phyloP scores from a whole-genome alignment of 2,113 vertebrate species.

The Tenebrosternarchus preto region DNA sequence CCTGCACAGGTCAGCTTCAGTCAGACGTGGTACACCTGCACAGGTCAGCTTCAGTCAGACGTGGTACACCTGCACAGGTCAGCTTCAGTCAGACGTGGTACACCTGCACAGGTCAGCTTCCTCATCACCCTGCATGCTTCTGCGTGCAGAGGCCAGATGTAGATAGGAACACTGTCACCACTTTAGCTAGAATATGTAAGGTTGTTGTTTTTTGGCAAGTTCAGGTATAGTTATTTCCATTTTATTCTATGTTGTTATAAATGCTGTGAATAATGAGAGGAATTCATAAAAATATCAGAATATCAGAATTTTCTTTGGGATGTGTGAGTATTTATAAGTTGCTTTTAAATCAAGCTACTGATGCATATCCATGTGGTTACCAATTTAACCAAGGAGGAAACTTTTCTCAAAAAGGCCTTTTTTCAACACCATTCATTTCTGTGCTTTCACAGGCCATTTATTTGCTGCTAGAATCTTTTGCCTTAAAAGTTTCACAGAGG shows the following conservation, averaged over 20 bases:
- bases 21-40: no score
- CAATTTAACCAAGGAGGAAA: no score
- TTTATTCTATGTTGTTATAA: neutral
- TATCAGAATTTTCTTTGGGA: neutral
- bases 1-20: slow-evolving; percentile 96
- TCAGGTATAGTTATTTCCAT: neutral
- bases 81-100: no score
- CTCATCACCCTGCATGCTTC: neutral
- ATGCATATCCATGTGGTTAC: no score
- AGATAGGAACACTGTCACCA: neutral
- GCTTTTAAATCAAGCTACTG: neutral
- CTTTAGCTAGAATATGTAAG: neutral
- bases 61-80: no score
- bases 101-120: slow-evolving; percentile 10
- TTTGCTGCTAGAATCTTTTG: neutral
- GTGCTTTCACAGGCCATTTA: neutral
- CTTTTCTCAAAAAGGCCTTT: neutral
- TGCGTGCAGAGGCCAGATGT: neutral
- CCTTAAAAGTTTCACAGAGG: neutral
- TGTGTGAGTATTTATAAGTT: neutral
- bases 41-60: no score
- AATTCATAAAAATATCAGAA: neutral
- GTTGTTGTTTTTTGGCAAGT: neutral
- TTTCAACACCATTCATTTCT: neutral
- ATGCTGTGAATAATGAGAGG: neutral